Conservation (phyloP, 2,888 invertebrate genomes). For the Chaetogeoica ovagalla region DNA sequence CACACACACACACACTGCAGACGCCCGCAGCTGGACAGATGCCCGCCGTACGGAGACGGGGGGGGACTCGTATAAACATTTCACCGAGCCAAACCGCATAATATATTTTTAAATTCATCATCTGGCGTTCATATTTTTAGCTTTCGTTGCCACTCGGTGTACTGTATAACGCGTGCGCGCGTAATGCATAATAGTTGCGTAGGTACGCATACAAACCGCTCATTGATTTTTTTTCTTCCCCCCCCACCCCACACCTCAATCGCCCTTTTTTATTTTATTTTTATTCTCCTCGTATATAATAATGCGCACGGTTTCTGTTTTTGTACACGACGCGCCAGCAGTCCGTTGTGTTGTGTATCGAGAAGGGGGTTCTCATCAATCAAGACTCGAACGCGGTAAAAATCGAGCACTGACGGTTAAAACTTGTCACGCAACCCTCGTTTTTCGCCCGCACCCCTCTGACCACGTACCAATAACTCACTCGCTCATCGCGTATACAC, state of each 20-base stretch:
- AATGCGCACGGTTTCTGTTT: constrained; percentile 11
- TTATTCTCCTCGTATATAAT: background rate
- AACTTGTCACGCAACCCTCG: constrained; percentile 48
- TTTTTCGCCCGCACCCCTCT: background rate
- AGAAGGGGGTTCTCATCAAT: constrained; percentile 51
- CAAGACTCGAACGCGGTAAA: constrained; percentile 48
- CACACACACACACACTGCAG: background rate
- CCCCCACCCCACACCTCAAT: no score
- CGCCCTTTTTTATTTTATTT: background rate
- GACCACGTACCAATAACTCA: background rate
- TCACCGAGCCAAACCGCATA: constrained; percentile 28
- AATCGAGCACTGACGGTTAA: constrained; percentile 45
- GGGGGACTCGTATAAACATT: constrained; percentile 3
- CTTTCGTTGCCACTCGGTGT: constrained; percentile 15
- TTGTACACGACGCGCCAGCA: constrained; percentile 24
- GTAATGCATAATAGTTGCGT: no score
- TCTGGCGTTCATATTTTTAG: constrained; percentile 51
- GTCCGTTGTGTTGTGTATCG: constrained; percentile 4
- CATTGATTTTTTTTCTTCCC: constrained; percentile 43
- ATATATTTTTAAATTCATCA: constrained; percentile 47
- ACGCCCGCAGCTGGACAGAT: constrained; percentile 35
- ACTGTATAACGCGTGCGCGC: no score
- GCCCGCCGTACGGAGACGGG: constrained; percentile 3
- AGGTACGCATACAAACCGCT: background rate
- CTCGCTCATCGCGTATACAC: background rate